These are phyloP conservation scores for Haplochromis vanheusdeni DNA, from an alignment of 2,113 vertebrate species.

Conservation along the genomic window DNA sequence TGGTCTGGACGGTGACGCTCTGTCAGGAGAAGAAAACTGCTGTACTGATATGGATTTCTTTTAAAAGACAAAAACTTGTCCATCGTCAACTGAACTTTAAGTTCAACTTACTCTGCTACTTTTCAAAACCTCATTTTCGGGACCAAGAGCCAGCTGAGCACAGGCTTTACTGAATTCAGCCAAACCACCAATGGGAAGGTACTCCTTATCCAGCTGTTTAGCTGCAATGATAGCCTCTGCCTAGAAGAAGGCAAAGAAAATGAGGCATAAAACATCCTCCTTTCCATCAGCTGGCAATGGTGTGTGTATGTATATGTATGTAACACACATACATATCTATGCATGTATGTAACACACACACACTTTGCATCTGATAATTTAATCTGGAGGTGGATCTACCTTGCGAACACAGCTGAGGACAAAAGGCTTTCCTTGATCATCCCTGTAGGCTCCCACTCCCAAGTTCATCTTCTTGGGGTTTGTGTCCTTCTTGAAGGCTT, in stretches of 20 bases:
- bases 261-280: background rate
- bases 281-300: background rate
- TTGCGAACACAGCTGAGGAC: conserved; percentile 88
- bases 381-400: conserved; percentile 55
- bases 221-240: conserved; percentile 83
- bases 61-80: background rate
- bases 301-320: too few relatives aligned
- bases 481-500: conserved; percentile 88
- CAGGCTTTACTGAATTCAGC: conserved; percentile 83
- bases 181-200: conserved; percentile 81
- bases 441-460: conserved; percentile 91
- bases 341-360: background rate
- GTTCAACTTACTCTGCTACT: conserved; percentile 80
- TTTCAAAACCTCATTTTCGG: conserved; percentile 81
- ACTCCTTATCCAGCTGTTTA: conserved; percentile 92
- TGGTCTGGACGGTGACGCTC: conserved; percentile 91
- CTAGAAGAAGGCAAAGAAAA: conserved; percentile 44
- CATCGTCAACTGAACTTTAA: background rate
- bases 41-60: background rate
- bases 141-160: conserved; percentile 81
- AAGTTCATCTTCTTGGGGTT: conserved; percentile 96
- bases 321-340: too few relatives aligned
- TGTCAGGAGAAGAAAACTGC: conserved; percentile 30
- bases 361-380: background rate
- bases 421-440: conserved; percentile 87